Evolutionary conservation across 2,888 invertebrate genomes (phyloP), one percentile per base, ranked within the genome.

Genomic region (Julus scanicus): DNA sequence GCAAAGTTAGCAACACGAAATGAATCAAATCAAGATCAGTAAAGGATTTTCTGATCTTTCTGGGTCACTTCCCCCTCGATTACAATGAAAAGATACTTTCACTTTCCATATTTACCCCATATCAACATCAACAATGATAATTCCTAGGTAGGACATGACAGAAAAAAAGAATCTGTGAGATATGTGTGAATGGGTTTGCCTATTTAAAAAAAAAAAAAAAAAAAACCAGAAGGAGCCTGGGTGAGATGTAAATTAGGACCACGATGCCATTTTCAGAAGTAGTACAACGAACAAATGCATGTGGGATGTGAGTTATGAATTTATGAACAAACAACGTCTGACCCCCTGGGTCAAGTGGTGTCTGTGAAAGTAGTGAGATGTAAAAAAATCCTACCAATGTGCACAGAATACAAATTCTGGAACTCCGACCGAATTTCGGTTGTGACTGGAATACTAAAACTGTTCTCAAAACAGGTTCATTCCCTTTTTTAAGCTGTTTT

Each of bases 31-130:
- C 1, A 29, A 71, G 71, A 53, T 53, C 53, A 13, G 17, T 15
- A 1, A 53, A 17, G 15, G 53, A 71, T 71, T 71, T 71, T 29
- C 71, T 11, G 29, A 29, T 71, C 71, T 71, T 71, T 71, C 71
- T 71, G 71, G 71, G 71, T 71, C 71, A 71, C 29, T 71, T 71
- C 71, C 71, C 71, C 44, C 63, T 63, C 4, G 63, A 63, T 63
- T 8, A 63, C 17, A 63, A 63, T 53, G n/a, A 3, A 3, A 63
- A 6, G 63, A 4, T 71, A 29, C 71, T 71, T 71, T 71, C 71
- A 29, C 71, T 71, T 71, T 71, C 71, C 71, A 71, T 71, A 6
- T 71, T 29, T 11, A 71, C 8, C 71, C 71, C 71, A 17, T 11
- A 71, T 71, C 71, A 71, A 9, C 71, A 71, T 29, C 71, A 71